Evolutionary conservation across 2,113 vertebrate species (phyloP).

Genomic region (Laticauda colubrina): DNA sequence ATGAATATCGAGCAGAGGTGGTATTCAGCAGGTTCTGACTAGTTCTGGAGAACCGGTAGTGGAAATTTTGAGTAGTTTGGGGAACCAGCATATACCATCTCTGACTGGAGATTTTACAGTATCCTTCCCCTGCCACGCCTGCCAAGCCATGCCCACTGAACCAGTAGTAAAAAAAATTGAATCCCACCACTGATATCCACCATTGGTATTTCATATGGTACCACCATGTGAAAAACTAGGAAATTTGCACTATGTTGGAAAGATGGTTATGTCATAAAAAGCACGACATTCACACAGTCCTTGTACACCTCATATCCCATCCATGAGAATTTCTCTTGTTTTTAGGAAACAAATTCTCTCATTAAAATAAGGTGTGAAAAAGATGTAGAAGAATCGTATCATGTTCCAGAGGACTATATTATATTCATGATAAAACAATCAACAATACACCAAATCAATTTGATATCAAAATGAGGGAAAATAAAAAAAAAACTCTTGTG

Average conservation of each 20-base stretch:
- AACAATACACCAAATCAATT: conserved; percentile 93
- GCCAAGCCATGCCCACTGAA: too few relatives aligned
- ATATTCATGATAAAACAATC: conserved; percentile 73
- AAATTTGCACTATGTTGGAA: background rate
- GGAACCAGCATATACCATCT: too few relatives aligned
- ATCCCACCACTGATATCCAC: too few relatives aligned
- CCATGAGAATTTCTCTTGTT: background rate
- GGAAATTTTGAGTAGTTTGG: too few relatives aligned
- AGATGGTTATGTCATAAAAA: background rate
- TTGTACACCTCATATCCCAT: background rate
- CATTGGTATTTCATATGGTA: too few relatives aligned
- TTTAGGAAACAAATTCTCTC: background rate
- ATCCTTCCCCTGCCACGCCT: too few relatives aligned
- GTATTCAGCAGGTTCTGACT: too few relatives aligned
- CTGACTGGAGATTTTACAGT: too few relatives aligned
- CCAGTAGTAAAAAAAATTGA: too few relatives aligned
- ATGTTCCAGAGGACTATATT: conserved; percentile 50
- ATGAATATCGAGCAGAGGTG: too few relatives aligned
- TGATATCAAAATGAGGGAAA: conserved; percentile 69
- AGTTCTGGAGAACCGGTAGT: too few relatives aligned
- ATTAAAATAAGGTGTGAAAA: background rate
- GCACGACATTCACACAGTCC: background rate
- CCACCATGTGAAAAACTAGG: background rate
- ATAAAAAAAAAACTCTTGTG: conserved; percentile 72
- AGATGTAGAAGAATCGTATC: conserved; percentile 37